Evolutionary conservation across 92 coral and sea anemone species (phyloP).

Genomic region (Palythoa grandiflora): DNA sequence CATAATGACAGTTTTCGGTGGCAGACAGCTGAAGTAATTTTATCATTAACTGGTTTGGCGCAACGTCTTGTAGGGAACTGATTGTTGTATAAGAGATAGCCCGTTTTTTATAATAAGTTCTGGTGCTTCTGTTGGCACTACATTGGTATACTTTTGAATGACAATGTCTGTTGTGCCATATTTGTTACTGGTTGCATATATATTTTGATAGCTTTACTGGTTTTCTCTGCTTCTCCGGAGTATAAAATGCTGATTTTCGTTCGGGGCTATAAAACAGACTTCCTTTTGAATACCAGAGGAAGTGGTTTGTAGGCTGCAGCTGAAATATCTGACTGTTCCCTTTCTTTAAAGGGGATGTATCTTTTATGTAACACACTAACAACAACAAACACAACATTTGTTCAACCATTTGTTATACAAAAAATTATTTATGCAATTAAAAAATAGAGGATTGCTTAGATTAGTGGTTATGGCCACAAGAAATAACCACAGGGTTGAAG

Average conservation of each 20-base stretch:
- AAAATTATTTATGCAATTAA: no score
- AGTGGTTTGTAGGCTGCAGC: constrained; percentile 51
- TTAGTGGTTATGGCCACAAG: no score
- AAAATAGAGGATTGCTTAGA: no score
- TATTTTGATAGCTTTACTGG: constrained; percentile 26
- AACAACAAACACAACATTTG: no score
- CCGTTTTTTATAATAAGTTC: not conserved
- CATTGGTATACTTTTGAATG: constrained; percentile 11
- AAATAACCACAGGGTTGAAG: no score
- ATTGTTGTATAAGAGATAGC: not conserved
- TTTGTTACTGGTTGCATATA: constrained; percentile 25
- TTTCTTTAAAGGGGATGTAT: constrained; percentile 42
- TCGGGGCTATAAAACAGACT: constrained; percentile 54
- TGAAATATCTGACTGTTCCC: constrained; percentile 46
- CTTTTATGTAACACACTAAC: constrained; percentile 14
- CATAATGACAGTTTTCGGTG: constrained; percentile 28
- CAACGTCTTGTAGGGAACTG: constrained; percentile 34
- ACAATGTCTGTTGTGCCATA: constrained; percentile 46
- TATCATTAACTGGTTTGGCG: constrained; percentile 35
- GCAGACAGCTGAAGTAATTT: constrained; percentile 34
- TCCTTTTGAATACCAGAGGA: constrained; percentile 39
- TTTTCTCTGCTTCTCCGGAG: constrained; percentile 21
- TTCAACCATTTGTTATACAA: no score
- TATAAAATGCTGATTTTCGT: constrained; percentile 30
- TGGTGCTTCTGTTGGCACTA: not conserved